Percentiles rank a stretch among this genome's conserved stretches.
Conservation (phyloP, 2,888 invertebrate species). For the Poecilus cupreus region DNA sequence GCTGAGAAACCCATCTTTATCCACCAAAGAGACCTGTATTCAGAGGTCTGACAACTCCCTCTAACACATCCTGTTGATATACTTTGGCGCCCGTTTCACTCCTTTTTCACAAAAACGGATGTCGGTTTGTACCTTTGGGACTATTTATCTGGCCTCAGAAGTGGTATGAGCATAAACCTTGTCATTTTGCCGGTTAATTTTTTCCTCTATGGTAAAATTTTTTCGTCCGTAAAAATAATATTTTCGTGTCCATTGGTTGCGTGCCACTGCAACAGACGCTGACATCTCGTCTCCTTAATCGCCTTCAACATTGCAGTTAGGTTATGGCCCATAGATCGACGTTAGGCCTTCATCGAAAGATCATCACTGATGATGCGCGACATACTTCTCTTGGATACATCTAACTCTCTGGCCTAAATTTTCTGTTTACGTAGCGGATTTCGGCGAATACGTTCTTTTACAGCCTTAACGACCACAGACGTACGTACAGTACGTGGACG, state of each 20-base stretch:
- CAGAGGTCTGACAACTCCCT: constrained; percentile 61
- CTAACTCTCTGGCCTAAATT: constrained; percentile 54
- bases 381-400: constrained; percentile 45
- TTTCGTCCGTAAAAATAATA: constrained; percentile 62
- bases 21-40: constrained; percentile 49
- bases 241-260: constrained; percentile 62
- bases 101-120: constrained; percentile 63
- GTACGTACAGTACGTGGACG: constrained; percentile 37
- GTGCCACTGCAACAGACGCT: constrained; percentile 43
- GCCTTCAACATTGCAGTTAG: constrained; percentile 38
- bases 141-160: constrained; percentile 58
- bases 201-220: constrained; percentile 61
- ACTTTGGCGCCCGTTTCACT: constrained; percentile 61
- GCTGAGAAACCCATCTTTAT: constrained; percentile 61
- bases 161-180: constrained; percentile 51
- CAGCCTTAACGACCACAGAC: constrained; percentile 30
- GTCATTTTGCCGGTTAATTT: constrained; percentile 62
- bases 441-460: constrained; percentile 46
- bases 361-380: constrained; percentile 38
- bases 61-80: constrained; percentile 61
- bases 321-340: constrained; percentile 42
- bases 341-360: constrained; percentile 44
- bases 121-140: constrained; percentile 59
- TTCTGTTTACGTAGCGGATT: constrained; percentile 58
- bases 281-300: constrained; percentile 35